A percentile compares a stretch with the other conserved stretches of the same genome.
phyloP scores from a whole-genome alignment of 2,797 vertebrate species.

The Toxotes lorentzi region DNA sequence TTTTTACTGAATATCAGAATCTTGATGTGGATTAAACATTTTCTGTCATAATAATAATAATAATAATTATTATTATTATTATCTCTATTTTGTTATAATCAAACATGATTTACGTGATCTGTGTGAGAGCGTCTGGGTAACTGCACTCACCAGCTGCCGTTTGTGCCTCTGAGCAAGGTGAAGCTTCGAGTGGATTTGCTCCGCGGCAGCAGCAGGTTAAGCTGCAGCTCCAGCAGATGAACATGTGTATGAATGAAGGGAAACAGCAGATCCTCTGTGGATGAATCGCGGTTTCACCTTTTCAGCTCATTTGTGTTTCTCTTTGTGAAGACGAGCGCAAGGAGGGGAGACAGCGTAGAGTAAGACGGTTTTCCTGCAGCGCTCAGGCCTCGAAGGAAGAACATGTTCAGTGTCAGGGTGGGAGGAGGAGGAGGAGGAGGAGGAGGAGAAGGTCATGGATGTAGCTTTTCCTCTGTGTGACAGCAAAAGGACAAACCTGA shows the following conservation, averaged over 20 bases:
- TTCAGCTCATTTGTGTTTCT: conserved; percentile 31
- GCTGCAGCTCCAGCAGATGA: neutral
- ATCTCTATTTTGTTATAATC: too few species aligned
- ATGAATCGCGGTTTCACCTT: conserved; percentile 37
- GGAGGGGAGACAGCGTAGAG: too few species aligned
- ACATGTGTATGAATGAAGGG: neutral
- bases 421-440: conserved; percentile 17
- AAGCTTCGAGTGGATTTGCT: neutral
- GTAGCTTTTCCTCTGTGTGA: conserved; percentile 7
- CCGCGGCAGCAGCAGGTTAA: neutral
- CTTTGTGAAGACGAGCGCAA: neutral
- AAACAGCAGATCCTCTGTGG: neutral
- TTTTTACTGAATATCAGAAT: neutral
- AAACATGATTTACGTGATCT: too few species aligned
- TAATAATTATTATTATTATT: too few species aligned
- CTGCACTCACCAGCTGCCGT: neutral
- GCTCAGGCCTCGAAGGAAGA: neutral
- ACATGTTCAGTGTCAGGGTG: conserved; percentile 36
- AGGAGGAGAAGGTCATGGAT: conserved; percentile 39
- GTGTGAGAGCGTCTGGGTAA: too few species aligned
- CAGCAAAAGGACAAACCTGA: conserved; percentile 16
- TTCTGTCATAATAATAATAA: too few species aligned
- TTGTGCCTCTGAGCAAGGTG: neutral
- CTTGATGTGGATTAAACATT: too few species aligned
- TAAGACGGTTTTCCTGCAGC: neutral